Evolutionary conservation across 2,888 invertebrate genomes (phyloP), one percentile per base, ranked within the genome.

Genomic region (Eurytoma adleriae): DNA sequence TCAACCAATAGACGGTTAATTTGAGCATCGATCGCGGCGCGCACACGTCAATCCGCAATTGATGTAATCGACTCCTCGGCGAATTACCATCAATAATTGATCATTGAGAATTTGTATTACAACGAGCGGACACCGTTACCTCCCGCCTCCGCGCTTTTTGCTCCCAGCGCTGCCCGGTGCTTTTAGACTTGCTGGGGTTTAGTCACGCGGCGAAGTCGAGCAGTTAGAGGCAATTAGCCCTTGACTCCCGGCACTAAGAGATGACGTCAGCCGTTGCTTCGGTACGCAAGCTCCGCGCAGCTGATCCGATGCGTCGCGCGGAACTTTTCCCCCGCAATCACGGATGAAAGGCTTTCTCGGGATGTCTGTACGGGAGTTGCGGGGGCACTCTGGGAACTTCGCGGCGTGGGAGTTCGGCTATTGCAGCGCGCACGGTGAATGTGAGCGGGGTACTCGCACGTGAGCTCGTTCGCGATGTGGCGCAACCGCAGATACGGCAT

Each of bases 81-180:
- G 50, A 71, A 78, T 71, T 78, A 70, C 56, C 57, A 66, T 78
- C 66, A 66, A 57, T 27, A 50, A 78, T 78, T 71, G 30, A 2
- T 50, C 40, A 57, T 71, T 78, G 57, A 14, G 50, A 78, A 78
- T 78, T 78, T 66, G 24, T 57, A 71, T 71, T 50, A 59, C 18
- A 71, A 78, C 66, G 57, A 14, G 16, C 27, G 24, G 2, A 14
- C 50, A 14, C 50, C 1, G 50, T 50, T 50, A 50, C 12, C 50
- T 50, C 1, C 50, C 50, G 14, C 50, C 50, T 50, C 50, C 50
- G 50, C 50, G 50, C 50, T 50, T 14, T 50, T 2, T 50, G 1
- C 14, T 50, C 3, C 20, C 7, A 24, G 2, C 24, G 24, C 24
- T 24, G 10, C 30, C 30, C 30, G 64, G 27, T 27, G 27, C 27